Evolutionary conservation across 2,888 invertebrate species (phyloP), one percentile per base, ranked within the genome.

Genomic region (Agriotes lineatus): DNA sequence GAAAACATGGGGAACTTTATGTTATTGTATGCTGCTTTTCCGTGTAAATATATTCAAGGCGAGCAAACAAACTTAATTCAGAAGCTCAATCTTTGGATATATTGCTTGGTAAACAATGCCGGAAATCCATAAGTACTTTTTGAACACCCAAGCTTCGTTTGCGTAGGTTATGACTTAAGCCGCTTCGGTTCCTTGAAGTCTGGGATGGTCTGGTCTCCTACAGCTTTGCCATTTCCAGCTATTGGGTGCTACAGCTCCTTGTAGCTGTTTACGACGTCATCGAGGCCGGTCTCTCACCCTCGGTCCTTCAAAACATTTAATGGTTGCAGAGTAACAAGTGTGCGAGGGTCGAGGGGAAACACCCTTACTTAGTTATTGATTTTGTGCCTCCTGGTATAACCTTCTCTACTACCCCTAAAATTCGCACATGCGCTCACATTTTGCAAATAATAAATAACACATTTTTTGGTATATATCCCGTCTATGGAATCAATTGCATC

Each of bases 311-410:
- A 33, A 52, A 52, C 18, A 12, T 52, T 52, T 52, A 14, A 25
- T 10, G 33, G 10, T 12, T 22, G 18, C 33, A 33, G 35, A 37
- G 63, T 64, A 59, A 68, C 59, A 63, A 67, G 50, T 57, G 19
- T 61, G 45, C 37, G 66, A 52, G 67, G 57, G 66, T 19, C 16
- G 54, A 69, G 61, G 69, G 71, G 71, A 62, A 69, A 70, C 69
- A 68, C 68, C 68, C 71, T 58, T 64, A 58, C 56, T 50, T 54
- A 7, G 33, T 68, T 71, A 71, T 71, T 71, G 71, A 71, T 71
- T 70, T 67, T 67, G 30, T 39, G 22, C 44, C 35, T 39, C 50
- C 56, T 58, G 67, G 9, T 22, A 39, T 61, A 54, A 59, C 60
- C 60, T 56, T 67, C 30, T 50, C 20, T 39, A 25, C 18, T 59